Base-by-base conservation (phyloP, 2,113 vertebrate species). In the Barbus barbus region DNA sequence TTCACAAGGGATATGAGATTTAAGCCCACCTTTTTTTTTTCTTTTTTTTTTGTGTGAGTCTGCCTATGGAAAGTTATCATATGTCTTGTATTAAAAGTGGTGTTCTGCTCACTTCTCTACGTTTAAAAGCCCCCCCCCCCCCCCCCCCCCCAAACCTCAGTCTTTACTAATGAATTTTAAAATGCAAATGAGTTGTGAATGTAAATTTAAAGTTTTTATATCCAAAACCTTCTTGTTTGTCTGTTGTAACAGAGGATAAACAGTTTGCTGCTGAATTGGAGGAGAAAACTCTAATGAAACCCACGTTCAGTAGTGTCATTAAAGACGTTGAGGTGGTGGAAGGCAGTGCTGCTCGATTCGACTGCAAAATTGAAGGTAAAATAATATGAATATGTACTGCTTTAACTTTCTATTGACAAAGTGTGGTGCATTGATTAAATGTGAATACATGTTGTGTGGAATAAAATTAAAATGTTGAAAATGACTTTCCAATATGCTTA, bases 361-460 rank as follows among this genome's bases (percentile, higher is more conserved):
- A 99, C 95, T 99, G 98, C 95, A 99, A 98, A 92, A 99, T 99
- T 67, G 98, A 99, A 94, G 98, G 98, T 98, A 94, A 81, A 22
- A 13, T 9, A 0, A 77, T 14, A 74, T 41, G 33, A 9, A 1
- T 75, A 28, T 26, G 26, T 13, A 28, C 24, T 28, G 60, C 24
- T 28, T 1, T 28, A 63, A 6, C 5, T 26, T 5, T 61, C 60
- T 14, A 14, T 61, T 24, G n/a, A 60, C 28, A 28, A 63, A 63
- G 16, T 31, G 3, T 31, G 26, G 2, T 63, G 13, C 60, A 8
- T 8, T 3, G 61, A 31, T 31, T 63, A 31, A 16, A 63, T 31
- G 2, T 18, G 14, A 46, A 46, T 46, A 44, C 12, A 12, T 1
- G 11, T 44, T 9, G 12, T 60, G n/a, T 26, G 12, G 5, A 60